Conservation (phyloP, 2,797 vertebrate species). For the Eutrigla gurnardus region DNA sequence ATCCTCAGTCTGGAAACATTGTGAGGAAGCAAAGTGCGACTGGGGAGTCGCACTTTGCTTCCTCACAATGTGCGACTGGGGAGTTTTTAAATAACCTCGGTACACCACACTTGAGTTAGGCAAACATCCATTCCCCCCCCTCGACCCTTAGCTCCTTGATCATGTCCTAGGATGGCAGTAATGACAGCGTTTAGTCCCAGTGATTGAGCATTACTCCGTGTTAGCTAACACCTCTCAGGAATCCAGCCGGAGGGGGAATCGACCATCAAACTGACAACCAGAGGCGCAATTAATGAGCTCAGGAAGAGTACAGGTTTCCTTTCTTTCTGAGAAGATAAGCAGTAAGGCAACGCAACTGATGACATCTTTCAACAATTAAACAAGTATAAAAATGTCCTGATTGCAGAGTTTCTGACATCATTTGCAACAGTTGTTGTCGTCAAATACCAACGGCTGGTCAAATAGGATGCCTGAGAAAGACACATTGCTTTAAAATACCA, state of each 20-base stretch:
- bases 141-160: constrained; percentile 58
- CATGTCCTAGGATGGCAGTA: constrained; percentile 55
- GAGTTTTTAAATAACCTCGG: background rate
- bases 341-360: background rate
- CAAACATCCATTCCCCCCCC: constrained; percentile 48
- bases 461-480: background rate
- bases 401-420: background rate
- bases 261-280: constrained; percentile 20
- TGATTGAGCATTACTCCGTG: constrained; percentile 37
- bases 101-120: background rate
- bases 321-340: background rate
- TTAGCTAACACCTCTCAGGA: constrained; percentile 46
- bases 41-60: no score
- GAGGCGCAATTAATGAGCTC: constrained; percentile 25
- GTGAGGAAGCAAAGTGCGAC: background rate
- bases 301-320: constrained; percentile 4
- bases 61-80: background rate
- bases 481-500: background rate
- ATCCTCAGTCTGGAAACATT: background rate
- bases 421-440: no score
- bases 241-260: constrained; percentile 54
- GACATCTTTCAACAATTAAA: background rate
- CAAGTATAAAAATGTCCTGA: background rate
- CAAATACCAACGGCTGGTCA: no score
- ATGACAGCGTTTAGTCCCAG: constrained; percentile 61